Evolutionary conservation across 2,888 invertebrate genomes (phyloP), one percentile per base, ranked within the genome.

Genomic region (Phragmatobia fuliginosa): DNA sequence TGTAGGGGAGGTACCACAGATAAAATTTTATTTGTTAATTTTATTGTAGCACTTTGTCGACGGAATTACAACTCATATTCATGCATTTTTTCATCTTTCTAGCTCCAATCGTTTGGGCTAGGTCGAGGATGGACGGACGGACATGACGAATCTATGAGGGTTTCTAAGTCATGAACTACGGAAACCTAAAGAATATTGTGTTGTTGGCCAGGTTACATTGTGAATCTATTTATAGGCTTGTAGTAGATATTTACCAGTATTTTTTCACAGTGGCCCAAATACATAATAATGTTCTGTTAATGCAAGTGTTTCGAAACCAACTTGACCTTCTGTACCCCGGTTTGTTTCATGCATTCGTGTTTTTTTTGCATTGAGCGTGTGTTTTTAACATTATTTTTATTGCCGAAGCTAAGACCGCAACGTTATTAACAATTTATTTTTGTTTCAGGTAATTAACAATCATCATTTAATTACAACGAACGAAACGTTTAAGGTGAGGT

Each of bases 391-490:
- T 80, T 76, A 73, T 70, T 72, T 79, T 74, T 77, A 76, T 77
- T 72, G 68, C 68, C 83, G 83, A 81, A 80, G 83, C 75, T 79
- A 68, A 73, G 68, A 74, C 68, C 69, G 71, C 61, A 77, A 61
- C 70, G 71, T 77, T 79, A 74, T 78, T 85, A 78, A 83, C 63
- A 70, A 68, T 76, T 62, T 67, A 60, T 78, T 76, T 84, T 92
- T 92, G 93, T 94, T 94, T 85, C 94, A 94, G 94, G 94, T 94
- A 92, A 88, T 81, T 81, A 75, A 79, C 72, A 76, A 79, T 79
- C 76, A 80, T 78, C 77, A 72, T 73, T 78, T 62, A 75, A 67
- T 76, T 80, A 79, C 85, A 87, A 84, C 84, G 77, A 85, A 85
- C 79, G 64, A 71, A 79, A 78, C 82, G 84, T 86, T 87, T 85